Evolutionary conservation across 64 coral and sea anemone genomes (phyloP).

Genomic region (Montipora efflorescens): DNA sequence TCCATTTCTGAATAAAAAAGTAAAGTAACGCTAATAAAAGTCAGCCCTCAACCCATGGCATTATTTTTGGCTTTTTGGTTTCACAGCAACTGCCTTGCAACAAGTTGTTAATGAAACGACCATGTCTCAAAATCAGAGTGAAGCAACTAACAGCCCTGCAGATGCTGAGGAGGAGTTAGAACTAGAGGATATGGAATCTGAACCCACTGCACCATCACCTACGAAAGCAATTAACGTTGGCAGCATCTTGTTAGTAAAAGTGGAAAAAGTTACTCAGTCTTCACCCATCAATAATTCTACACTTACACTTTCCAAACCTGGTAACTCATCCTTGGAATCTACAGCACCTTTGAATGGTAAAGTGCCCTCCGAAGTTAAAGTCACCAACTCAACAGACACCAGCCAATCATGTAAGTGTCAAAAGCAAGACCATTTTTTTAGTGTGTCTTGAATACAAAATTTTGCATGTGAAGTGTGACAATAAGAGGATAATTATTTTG

Average conservation of each 20-base stretch:
- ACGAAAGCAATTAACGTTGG: neutral
- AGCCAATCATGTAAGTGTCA: slow-evolving; percentile 9
- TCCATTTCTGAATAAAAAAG: too few species aligned
- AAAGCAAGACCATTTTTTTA: too few species aligned
- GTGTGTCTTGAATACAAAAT: too few species aligned
- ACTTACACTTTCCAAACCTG: neutral
- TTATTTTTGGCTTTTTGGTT: neutral
- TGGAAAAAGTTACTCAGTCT: neutral
- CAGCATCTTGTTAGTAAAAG: neutral
- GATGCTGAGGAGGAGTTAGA: slow-evolving; percentile 7
- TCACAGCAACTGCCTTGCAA: neutral
- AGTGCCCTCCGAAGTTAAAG: neutral
- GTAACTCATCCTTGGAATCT: neutral
- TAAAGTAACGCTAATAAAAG: too few species aligned
- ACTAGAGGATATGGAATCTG: neutral
- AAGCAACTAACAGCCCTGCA: neutral
- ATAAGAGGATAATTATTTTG: too few species aligned
- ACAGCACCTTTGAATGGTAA: neutral
- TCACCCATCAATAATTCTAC: neutral
- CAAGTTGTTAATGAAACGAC: neutral
- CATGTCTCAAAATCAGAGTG: neutral
- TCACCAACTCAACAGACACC: neutral
- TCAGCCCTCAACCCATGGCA: neutral
- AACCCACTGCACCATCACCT: neutral
- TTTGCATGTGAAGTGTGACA: too few species aligned